phyloP scores from a whole-genome alignment of 2,888 invertebrate genomes.

The Chromoteleia sp. region DNA sequence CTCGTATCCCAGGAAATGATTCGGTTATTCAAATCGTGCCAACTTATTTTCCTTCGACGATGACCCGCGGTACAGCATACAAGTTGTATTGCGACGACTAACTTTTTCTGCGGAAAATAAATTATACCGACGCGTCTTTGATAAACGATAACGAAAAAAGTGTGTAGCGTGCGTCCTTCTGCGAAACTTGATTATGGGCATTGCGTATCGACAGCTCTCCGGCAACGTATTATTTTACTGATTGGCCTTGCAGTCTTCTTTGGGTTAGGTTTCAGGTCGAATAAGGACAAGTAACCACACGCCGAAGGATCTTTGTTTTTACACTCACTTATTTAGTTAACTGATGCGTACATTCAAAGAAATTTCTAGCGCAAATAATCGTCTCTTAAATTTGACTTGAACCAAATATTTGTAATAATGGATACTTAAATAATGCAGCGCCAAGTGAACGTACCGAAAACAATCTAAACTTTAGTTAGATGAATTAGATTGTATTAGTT shows the following conservation, averaged over 20 bases:
- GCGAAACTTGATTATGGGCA: conserved; percentile 60
- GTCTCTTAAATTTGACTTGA: too few relatives aligned
- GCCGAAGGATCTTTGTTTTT: conserved; percentile 55
- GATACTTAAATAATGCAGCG: too few relatives aligned
- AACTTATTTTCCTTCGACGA: background rate
- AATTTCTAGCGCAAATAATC: background rate
- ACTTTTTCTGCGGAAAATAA: background rate
- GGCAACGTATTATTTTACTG: conserved; percentile 57
- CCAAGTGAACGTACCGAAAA: too few relatives aligned
- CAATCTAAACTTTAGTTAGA: too few relatives aligned
- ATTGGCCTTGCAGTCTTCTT: conserved; percentile 62
- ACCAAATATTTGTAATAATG: too few relatives aligned
- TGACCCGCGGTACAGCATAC: background rate
- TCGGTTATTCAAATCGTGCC: conserved; percentile 20
- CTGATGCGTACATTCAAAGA: background rate
- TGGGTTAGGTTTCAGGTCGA: conserved; percentile 60
- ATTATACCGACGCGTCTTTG: background rate
- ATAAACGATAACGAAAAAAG: conserved; percentile 25
- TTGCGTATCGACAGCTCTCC: conserved; percentile 46
- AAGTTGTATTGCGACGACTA: background rate
- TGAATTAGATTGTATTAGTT: too few relatives aligned
- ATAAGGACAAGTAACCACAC: conserved; percentile 49
- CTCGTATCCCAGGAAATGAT: conserved; percentile 7
- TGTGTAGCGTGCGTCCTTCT: conserved; percentile 40
- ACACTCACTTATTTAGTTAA: conserved; percentile 18